Percentiles rank a stretch among this genome's conserved stretches.
Conservation (phyloP, 2,113 vertebrate species). For the Tonatia bakeri region DNA sequence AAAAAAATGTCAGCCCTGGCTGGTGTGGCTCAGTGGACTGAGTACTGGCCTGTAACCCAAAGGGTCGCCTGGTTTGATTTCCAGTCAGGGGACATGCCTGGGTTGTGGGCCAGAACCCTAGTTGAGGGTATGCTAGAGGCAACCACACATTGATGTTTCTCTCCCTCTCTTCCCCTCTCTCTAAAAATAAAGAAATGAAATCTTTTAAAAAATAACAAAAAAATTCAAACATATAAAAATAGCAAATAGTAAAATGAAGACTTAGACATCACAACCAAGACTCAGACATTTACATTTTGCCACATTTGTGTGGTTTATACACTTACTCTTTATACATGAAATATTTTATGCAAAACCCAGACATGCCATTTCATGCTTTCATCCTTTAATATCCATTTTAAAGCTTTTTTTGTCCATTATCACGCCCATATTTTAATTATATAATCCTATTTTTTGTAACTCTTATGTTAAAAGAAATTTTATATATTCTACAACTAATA, state of each 20-base stretch:
- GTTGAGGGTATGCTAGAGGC: too few relatives aligned
- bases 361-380: background rate
- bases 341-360: background rate
- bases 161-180: too few relatives aligned
- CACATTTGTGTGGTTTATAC: background rate
- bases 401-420: background rate
- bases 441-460: background rate
- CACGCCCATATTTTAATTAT: background rate
- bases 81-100: too few relatives aligned
- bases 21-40: too few relatives aligned
- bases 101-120: too few relatives aligned
- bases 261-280: background rate
- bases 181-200: too few relatives aligned
- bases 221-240: background rate
- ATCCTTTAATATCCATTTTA: background rate
- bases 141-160: too few relatives aligned
- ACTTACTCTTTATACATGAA: background rate
- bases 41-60: too few relatives aligned
- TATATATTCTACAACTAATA: background rate
- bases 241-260: background rate
- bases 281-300: slow-evolving; percentile 7
- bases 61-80: too few relatives aligned
- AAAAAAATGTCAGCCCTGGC: too few relatives aligned
- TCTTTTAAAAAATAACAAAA: background rate
- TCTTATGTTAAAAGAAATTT: background rate